Conservation (phyloP, 2,797 vertebrate genomes). For the Morelia viridis region DNA sequence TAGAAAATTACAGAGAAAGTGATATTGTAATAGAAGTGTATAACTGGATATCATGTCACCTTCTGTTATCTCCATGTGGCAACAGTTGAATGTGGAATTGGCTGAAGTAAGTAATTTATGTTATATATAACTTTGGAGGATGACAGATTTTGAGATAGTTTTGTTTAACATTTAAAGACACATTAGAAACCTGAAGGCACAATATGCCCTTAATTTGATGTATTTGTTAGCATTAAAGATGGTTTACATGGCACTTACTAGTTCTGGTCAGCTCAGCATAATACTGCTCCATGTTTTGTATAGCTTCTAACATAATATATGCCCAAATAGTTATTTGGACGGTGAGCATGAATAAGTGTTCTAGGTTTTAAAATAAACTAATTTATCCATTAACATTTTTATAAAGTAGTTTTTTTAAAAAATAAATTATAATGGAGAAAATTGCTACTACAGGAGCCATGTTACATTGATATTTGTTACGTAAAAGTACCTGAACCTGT, state of each 20-base stretch:
- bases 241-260: not conserved
- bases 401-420: not conserved
- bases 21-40: not conserved
- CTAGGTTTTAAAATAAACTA: not conserved
- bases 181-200: not conserved
- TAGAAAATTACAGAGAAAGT: not conserved
- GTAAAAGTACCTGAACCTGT: not conserved
- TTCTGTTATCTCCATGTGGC: not conserved
- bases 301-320: not conserved
- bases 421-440: not conserved
- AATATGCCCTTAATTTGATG: not conserved
- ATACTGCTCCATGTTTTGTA: not conserved
- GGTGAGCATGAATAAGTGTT: not conserved
- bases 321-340: not conserved
- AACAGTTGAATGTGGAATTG: not conserved
- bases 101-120: not conserved
- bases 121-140: not conserved
- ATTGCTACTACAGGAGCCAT: not conserved
- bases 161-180: not conserved
- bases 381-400: not conserved
- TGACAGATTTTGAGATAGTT: not conserved
- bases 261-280: not conserved
- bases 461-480: not conserved
- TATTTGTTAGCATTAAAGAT: not conserved
- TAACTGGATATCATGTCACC: not conserved